Percentiles rank a stretch among this genome's conserved stretches.
Evolutionary conservation across 2,113 vertebrate genomes (phyloP).

Genomic region (Nycticebus coucang): DNA sequence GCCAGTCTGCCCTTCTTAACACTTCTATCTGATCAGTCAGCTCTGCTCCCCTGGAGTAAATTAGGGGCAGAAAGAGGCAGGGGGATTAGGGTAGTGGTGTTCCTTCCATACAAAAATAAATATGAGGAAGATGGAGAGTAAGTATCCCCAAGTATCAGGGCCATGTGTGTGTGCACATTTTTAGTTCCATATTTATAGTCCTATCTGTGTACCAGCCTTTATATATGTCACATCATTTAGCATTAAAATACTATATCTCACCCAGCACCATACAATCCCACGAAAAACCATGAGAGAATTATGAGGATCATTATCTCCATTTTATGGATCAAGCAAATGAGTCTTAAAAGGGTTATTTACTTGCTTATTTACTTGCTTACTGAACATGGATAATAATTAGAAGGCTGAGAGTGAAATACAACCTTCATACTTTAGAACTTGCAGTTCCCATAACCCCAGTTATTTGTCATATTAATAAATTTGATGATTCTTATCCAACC

Average conservation of each 20-base stretch:
- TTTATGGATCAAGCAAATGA: neutral
- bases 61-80: neutral
- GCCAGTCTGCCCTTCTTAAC: neutral
- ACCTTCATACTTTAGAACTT: neutral
- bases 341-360: neutral
- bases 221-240: neutral
- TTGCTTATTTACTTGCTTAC: neutral
- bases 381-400: neutral
- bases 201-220: neutral
- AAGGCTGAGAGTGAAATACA: neutral
- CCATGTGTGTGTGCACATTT: neutral
- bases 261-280: neutral
- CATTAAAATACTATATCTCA: neutral
- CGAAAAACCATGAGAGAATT: neutral
- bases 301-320: neutral
- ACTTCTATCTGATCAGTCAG: neutral
- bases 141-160: neutral
- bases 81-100: too few species aligned
- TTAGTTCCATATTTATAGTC: neutral
- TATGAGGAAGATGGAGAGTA: neutral
- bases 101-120: neutral
- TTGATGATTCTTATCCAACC: neutral
- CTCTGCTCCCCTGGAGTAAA: neutral
- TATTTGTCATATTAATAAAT: slow-evolving; percentile 12
- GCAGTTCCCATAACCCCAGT: neutral